Conservation (phyloP, 2,888 invertebrate genomes). For the Limenitis camilla region DNA sequence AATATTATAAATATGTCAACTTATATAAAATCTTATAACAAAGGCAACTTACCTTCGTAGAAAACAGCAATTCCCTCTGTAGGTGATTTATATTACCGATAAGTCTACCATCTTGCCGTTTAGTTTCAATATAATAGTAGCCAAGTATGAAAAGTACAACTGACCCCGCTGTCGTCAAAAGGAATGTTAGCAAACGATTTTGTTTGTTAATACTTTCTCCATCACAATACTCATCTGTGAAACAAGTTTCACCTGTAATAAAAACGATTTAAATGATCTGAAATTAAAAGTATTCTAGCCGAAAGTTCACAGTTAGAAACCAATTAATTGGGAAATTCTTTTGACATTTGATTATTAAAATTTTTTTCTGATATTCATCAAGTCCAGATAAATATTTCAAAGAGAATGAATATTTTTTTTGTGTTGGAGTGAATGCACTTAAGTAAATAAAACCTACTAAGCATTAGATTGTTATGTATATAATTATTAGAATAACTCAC, state of each 20-base stretch:
- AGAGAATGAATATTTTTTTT: too few species aligned
- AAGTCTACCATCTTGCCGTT: conserved; percentile 79
- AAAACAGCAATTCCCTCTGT: conserved; percentile 65
- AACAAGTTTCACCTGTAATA: conserved; percentile 55
- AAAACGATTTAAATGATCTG: background rate
- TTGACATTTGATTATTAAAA: too few species aligned
- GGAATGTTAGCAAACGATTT: conserved; percentile 72
- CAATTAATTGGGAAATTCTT: too few species aligned
- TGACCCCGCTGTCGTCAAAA: conserved; percentile 80
- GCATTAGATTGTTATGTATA: too few species aligned
- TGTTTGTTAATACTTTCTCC: conserved; percentile 46
- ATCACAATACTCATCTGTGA: conserved; percentile 58
- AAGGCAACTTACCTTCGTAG: conserved; percentile 61
- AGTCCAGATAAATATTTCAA: too few species aligned
- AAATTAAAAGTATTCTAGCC: background rate
- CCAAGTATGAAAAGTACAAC: conserved; percentile 83
- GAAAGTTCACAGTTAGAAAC: too few species aligned
- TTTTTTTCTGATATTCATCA: too few species aligned
- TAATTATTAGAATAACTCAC: conserved; percentile 35
- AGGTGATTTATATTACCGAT: conserved; percentile 77
- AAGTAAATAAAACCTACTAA: too few species aligned
- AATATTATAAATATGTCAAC: too few species aligned
- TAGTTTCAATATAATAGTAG: conserved; percentile 85
- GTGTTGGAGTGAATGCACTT: too few species aligned
- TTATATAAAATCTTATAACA: background rate